Base-by-base conservation (phyloP, 2,113 vertebrate species). In the Microtus richardsoni region DNA sequence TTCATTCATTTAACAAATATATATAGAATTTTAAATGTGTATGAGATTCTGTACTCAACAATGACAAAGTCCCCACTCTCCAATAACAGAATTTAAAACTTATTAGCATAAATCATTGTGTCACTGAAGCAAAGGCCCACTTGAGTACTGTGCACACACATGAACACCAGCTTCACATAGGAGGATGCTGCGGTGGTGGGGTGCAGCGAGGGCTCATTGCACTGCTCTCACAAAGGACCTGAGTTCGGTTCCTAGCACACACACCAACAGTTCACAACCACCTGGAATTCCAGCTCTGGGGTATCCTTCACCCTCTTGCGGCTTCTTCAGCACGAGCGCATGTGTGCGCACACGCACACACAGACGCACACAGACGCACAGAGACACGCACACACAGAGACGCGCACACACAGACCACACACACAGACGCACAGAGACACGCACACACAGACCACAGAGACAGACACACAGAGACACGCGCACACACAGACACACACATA, bases 1-100 rank as follows among this genome's bases (percentile, higher is more conserved):
- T 79, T 74, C 41, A 60, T 74, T 85, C 16, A 82, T 44, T 89
- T 70, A 91, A 58, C 12, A 52, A 7, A n/a, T 52, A 91, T 2
- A 10, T 44, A 70, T 0, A 87, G 24, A 89, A 64, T 82, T 77
- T 96, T 88, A 64, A 88, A 39, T 30, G 80, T 17, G 3, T 70
- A 74, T 64, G 68, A 92, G 24, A 88, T 89, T 95, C 89, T 86
- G 10, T 83, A 62, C 36, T 88, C 95, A 83, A 17, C 41, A 97
- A 94, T 58, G 26, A 85, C 2, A 78, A 36, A 68, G 52, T 93
- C 12, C 5, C 14, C 80, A 14, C 70, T 52, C 91, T 96, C 58
- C 58, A 54, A 78, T 78, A 94, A 85, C 92, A 36, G 36, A 90
- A 7, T 87, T 85, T 62, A 77, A 7, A 84, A 9, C 6, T 83